These are phyloP conservation scores for Heliocidaris tuberculata DNA, from an alignment of 35 echinoderm and acorn worm species.

Conservation along the genomic window DNA sequence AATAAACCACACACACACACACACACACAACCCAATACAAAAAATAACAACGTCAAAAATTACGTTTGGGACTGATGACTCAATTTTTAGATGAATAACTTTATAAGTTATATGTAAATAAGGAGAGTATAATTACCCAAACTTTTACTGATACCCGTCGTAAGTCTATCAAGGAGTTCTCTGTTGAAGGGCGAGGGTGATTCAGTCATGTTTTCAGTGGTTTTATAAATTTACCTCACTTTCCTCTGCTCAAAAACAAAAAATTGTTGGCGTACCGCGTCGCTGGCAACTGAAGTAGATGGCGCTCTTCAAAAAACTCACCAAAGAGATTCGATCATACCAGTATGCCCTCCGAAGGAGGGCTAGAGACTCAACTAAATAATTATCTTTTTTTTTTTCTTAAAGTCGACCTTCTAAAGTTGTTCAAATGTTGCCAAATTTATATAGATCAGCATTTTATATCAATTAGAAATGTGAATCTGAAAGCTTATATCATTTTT, in stretches of 20 bases:
- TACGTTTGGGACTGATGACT: not conserved
- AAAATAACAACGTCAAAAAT: not conserved
- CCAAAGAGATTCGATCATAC: too few relatives aligned
- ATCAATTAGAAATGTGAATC: too few relatives aligned
- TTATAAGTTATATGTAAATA: not conserved
- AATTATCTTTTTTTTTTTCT: too few relatives aligned
- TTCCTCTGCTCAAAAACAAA: too few relatives aligned
- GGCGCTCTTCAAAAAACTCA: not conserved
- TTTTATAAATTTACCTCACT: not conserved
- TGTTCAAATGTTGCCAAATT: too few relatives aligned
- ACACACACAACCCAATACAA: not conserved
- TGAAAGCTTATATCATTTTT: too few relatives aligned
- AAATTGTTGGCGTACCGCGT: not conserved
- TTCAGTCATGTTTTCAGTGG: not conserved
- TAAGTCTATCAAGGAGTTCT: not conserved
- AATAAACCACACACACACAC: not conserved
- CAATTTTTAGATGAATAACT: not conserved
- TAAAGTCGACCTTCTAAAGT: too few relatives aligned
- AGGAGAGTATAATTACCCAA: not conserved
- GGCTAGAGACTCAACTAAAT: too few relatives aligned
- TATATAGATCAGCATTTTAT: too few relatives aligned
- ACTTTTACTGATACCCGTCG: slow-evolving; percentile 19
- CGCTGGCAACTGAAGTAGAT: not conserved
- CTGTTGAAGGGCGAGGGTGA: not conserved
- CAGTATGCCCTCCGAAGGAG: too few relatives aligned